Percentiles rank a stretch among this genome's conserved stretches.
phyloP scores from a whole-genome alignment of 2,888 invertebrate genomes.

The Chamaedrilus cognettii region DNA sequence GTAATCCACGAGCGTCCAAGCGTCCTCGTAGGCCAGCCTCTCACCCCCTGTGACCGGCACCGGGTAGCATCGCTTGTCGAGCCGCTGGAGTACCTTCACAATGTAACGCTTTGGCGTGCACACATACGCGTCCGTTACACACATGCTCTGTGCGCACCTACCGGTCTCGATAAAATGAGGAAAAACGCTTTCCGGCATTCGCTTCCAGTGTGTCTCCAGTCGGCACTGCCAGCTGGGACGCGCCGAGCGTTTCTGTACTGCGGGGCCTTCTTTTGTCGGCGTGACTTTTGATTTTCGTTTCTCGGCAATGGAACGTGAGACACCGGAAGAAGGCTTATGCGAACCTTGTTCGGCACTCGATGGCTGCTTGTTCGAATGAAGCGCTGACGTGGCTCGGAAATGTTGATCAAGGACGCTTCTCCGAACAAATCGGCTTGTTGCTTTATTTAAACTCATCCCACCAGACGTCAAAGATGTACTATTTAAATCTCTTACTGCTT shows the following conservation, averaged over 20 bases:
- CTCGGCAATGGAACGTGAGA: not conserved
- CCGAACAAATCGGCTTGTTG: too few species aligned
- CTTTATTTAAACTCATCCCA: too few species aligned
- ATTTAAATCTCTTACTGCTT: not conserved
- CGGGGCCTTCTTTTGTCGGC: too few species aligned
- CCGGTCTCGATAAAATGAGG: conserved; percentile 46
- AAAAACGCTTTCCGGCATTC: conserved; percentile 45
- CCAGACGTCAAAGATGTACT: too few species aligned
- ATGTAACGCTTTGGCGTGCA: conserved; percentile 49
- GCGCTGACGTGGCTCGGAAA: too few species aligned
- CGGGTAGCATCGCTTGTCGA: conserved; percentile 48
- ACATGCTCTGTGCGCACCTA: conserved; percentile 44
- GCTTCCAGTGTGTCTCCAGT: conserved; percentile 39
- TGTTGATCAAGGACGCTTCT: too few species aligned
- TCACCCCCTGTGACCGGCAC: conserved; percentile 43
- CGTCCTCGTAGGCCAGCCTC: conserved; percentile 46
- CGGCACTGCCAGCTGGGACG: conserved; percentile 37
- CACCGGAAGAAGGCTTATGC: too few species aligned
- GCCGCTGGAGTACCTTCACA: conserved; percentile 47
- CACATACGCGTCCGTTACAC: conserved; percentile 48
- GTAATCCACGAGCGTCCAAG: conserved; percentile 38
- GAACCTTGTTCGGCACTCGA: too few species aligned
- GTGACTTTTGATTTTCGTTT: not conserved
- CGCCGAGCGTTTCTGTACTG: too few species aligned
- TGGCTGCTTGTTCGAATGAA: too few species aligned